A percentile compares a stretch with the other conserved stretches of the same genome.
Conservation (phyloP, 2,888 invertebrate species). For the Liodrosophila aerea region DNA sequence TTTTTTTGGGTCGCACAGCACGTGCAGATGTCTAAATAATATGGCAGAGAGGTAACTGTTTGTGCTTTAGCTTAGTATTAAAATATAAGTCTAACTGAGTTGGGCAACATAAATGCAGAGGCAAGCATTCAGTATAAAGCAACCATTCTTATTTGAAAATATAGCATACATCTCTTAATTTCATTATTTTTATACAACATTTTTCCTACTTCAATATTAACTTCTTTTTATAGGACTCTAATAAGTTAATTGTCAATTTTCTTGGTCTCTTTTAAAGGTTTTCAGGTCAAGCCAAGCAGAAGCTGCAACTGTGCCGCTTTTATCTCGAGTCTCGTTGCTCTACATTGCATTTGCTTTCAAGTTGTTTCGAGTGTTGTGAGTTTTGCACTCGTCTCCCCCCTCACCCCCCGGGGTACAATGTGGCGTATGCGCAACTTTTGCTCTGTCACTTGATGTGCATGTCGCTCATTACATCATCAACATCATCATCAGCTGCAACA, state of each 20-base stretch:
- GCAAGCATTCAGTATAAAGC: too few species aligned
- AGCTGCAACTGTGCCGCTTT: slow-evolving; percentile 26
- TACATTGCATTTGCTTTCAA: slow-evolving; percentile 27
- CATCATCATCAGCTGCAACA: slow-evolving; percentile 35
- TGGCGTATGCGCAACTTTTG: slow-evolving; percentile 72
- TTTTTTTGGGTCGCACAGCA: slow-evolving; percentile 34
- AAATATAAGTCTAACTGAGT: too few species aligned
- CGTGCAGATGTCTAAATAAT: slow-evolving; percentile 63
- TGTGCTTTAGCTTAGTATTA: slow-evolving; percentile 2
- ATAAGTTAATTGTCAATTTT: neutral
- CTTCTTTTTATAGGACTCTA: neutral
- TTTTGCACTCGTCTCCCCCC: slow-evolving; percentile 41
- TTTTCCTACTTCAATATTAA: too few species aligned
- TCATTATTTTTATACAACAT: too few species aligned
- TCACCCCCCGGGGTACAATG: slow-evolving; percentile 54
- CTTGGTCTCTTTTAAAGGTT: slow-evolving; percentile 12
- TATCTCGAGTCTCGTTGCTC: slow-evolving; percentile 22
- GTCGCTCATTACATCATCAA: slow-evolving; percentile 71
- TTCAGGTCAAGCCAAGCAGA: slow-evolving; percentile 36
- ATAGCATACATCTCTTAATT: too few species aligned
- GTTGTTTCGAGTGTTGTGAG: slow-evolving; percentile 29
- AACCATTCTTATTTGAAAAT: too few species aligned
- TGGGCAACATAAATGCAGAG: too few species aligned
- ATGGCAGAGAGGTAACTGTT: slow-evolving; percentile 20
- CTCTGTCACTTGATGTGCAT: slow-evolving; percentile 77